Evolutionary conservation across 2,113 vertebrate species (phyloP).

Genomic region (Myodes glareolus): DNA sequence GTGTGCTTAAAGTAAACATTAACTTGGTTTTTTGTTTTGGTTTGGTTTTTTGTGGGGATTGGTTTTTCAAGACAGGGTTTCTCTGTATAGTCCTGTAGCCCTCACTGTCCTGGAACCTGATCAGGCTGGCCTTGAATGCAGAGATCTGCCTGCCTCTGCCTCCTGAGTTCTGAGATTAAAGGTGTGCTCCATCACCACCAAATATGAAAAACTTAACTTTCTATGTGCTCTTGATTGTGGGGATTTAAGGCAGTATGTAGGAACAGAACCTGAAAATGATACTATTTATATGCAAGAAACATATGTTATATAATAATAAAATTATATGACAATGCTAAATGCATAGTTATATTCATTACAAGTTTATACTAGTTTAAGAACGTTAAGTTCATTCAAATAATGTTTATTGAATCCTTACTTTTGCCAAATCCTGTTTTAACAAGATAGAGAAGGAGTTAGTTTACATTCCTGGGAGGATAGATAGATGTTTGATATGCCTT

Average conservation of each 20-base stretch:
- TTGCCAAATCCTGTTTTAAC: neutral
- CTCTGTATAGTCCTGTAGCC: neutral
- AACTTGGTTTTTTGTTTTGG: too few species aligned
- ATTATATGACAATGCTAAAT: neutral
- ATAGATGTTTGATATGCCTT: neutral
- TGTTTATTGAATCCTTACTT: neutral
- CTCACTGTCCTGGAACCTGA: neutral
- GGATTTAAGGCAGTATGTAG: neutral
- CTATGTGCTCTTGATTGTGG: neutral
- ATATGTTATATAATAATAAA: neutral
- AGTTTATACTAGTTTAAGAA: constrained; percentile 24
- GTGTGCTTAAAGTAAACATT: neutral
- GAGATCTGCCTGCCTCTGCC: neutral
- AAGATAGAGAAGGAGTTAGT: neutral
- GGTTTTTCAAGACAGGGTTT: neutral
- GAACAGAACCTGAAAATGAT: neutral
- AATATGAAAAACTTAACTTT: neutral
- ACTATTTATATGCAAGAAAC: neutral
- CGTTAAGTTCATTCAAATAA: neutral
- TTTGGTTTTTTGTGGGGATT: neutral
- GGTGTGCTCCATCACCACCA: neutral
- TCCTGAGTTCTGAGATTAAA: neutral
- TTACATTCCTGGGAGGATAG: neutral
- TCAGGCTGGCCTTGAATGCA: neutral
- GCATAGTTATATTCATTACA: neutral